Base-by-base conservation (phyloP, 2,113 vertebrate species). In the Elephantulus edwardii region DNA sequence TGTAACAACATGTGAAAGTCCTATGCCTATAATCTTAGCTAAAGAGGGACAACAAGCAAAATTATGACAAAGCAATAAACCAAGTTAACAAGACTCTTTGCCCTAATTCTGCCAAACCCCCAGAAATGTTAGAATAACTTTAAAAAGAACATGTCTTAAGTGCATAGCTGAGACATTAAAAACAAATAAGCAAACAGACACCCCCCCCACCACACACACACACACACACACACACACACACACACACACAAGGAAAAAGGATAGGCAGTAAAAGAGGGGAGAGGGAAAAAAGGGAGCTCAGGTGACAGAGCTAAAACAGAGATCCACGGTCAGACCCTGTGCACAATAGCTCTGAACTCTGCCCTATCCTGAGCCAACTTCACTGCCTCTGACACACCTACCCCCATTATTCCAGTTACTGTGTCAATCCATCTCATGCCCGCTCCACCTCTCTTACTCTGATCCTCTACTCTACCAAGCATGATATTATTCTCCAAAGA, bases 41-140 rank as follows among this genome's bases (percentile, higher is more conserved):
- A 76, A 76, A 79, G 60, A 86, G n/a, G 79, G 35, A 48, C 11
- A 85, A 44, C 56, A 91, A 77, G 40, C 75, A 92, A 90, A 94
- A 89, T 16, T 26, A 44, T 64, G 48, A 92, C 30, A 52, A 93
- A 83, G 66, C 10, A 83, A 35, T 78, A 90, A 83, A 46, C 33
- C 44, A 3, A 1, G n/a, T 35, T 81, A 82, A 38, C 13, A 50
- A n/a, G 1, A 38, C 16, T 8, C 14, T 62, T 33, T 84, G 90
- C 40, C 44, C 7, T 2, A 35, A 3, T 19, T 19, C 64, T 14
- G 35, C 26, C 26, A 70, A 40, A 54, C 35, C 5, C 50, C 82
- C 22, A 85, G 22, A 89, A 92, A 50, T 71, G 9, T n/a, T 75
- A 50, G 19, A 48, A 82, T 81, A 77, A 52, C 33, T 77, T 82